Evolutionary conservation across 2,888 invertebrate species (phyloP).

Genomic region (Ashinkailepas kermadecensis): DNA sequence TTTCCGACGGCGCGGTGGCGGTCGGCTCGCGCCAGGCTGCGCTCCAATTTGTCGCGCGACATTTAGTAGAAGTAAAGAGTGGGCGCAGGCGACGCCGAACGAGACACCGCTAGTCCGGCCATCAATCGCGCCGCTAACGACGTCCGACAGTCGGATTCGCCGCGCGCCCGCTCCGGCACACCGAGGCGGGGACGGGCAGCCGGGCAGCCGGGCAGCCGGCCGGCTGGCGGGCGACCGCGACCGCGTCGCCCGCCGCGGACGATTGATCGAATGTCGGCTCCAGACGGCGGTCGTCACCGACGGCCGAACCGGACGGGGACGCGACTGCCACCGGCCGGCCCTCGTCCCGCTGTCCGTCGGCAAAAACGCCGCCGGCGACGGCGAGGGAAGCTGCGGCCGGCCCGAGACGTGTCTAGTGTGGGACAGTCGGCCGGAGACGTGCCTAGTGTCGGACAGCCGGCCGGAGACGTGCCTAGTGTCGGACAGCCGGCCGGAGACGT

Average conservation of each 20-base stretch:
- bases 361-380: not conserved
- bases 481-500: no score
- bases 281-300: not conserved
- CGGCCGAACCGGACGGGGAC: not conserved
- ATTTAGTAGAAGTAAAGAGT: conserved; percentile 20
- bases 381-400: not conserved
- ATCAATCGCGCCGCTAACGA: not conserved
- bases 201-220: not conserved
- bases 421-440: no score
- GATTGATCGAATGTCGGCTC: no score
- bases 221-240: no score
- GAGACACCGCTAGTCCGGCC: conserved; percentile 16
- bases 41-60: conserved; percentile 9
- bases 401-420: no score
- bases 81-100: not conserved
- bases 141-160: not conserved
- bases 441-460: no score
- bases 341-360: no score
- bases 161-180: not conserved
- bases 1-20: not conserved
- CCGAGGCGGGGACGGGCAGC: not conserved
- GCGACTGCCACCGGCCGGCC: no score
- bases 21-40: not conserved
- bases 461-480: no score
- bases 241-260: not conserved